Evolutionary conservation across 2,888 invertebrate species (phyloP), one percentile per base, ranked within the genome.

Genomic region (Apomyelois bistriatella): DNA sequence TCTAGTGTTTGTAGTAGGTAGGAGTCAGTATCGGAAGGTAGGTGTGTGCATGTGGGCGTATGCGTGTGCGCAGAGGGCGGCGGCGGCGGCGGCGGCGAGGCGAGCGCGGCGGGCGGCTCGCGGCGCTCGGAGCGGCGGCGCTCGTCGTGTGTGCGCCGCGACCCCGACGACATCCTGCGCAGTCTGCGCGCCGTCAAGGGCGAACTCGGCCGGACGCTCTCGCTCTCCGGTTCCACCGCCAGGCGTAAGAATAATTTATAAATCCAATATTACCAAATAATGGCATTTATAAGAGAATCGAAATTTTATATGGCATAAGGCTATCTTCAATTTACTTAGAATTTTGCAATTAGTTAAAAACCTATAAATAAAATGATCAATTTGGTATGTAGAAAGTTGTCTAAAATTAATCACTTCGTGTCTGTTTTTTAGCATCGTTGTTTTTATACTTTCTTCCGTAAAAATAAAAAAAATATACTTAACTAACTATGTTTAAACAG

Each of bases 141-240:
- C 54, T 96, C 96, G 66, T 96, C 96, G 54, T 94, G 95, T 75
- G 94, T 95, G 41, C 93, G 95, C 40, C 93, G 95, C 65, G 96
- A 96, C 83, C 96, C 96, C 0, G 96, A 96, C 77, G 96, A 96
- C 83, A 95, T 96, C 67, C 82, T 96, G 60, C 94, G 95, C 66
- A 95, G 94, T 28, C 84, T 96, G 64, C 96, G 96, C 73, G 94
- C 94, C 54, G 96, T 96, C 60, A 94, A 95, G 74, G 96, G 95
- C 49, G 96, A 96, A 76, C 91, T 96, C 42, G 95, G 95, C 52
- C 92, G 96, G 55, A 95, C 96, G 52, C 94, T 96, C 92, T 96
- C 96, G 72, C 91, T 96, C 64, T 93, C 94, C 60, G 94, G 93
- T 50, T 92, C 93, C 60, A 91, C 92, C 68, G 94, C 94, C 68